These are phyloP conservation scores for Aeoliscus strigatus DNA, from an alignment of 2,797 vertebrate genomes.

Conservation along the genomic window DNA sequence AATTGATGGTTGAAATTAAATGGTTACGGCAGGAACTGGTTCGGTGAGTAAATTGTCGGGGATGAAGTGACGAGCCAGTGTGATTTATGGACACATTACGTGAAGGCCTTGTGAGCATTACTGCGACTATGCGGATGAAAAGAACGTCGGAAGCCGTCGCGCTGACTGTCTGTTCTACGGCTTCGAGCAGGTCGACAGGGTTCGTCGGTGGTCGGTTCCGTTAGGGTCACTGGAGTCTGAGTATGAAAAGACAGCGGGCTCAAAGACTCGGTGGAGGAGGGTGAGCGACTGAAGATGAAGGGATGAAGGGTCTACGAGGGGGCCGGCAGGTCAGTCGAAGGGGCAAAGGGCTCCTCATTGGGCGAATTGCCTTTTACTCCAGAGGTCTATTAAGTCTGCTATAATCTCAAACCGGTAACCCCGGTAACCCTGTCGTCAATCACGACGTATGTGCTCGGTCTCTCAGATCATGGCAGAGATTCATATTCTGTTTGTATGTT, in stretches of 20 bases:
- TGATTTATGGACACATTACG: conserved; percentile 4
- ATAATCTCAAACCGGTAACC: conserved; percentile 70
- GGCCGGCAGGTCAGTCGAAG: conserved; percentile 43
- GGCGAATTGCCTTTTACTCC: conserved; percentile 49
- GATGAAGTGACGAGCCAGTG: conserved; percentile 4
- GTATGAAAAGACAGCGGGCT: conserved; percentile 29
- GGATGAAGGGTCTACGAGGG: conserved; percentile 41
- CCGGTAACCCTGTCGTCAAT: conserved; percentile 59
- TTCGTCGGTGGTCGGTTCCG: no score
- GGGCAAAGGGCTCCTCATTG: conserved; percentile 30
- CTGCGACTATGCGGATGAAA: not conserved
- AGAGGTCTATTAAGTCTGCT: conserved; percentile 68
- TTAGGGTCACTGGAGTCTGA: no score
- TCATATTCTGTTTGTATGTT: no score
- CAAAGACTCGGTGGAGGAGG: conserved; percentile 6
- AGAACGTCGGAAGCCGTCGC: not conserved
- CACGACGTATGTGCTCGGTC: conserved; percentile 53
- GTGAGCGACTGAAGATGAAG: conserved; percentile 32
- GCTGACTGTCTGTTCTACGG: no score
- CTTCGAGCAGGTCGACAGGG: no score
- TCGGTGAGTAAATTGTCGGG: conserved; percentile 9
- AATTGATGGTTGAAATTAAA: conserved; percentile 34
- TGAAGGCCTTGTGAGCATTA: not conserved
- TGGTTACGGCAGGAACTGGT: conserved; percentile 19
- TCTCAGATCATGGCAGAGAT: no score